Base-by-base conservation (phyloP, 2,888 invertebrate genomes). In the Morpho deidamia region DNA sequence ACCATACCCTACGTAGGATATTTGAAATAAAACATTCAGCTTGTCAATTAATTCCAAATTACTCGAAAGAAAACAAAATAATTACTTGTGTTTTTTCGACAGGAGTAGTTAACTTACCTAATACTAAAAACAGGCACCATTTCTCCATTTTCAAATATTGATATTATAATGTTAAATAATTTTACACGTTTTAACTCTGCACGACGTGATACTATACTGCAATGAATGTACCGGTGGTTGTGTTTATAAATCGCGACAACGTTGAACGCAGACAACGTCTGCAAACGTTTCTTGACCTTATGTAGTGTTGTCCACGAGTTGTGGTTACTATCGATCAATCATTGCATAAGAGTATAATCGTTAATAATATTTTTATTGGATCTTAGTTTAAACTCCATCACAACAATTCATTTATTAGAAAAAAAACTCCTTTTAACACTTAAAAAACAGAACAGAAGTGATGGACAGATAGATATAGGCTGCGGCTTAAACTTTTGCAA, bases 41-140 rank as follows among this genome's bases (percentile, higher is more conserved):
- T n/a, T n/a, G n/a, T n/a, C n/a, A n/a, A n/a, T n/a, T n/a, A n/a
- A n/a, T n/a, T 14, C n/a, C 11, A 41, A 9, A 43, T 9, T 8
- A 35, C 35, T 8, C 7, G 35, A 35, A 35, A 8, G 8, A 35
- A 8, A 35, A 35, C 7, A 35, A 35, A 35, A 35, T 35, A 8
- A 35, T 35, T 7, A 35, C 35, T 35, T 35, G 35, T 7, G 35
- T 35, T 8, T 35, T 35, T 35, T 8, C 8, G 35, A 35, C 35
- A 35, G 8, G 35, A 35, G 35, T 9, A 42, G 32, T 7, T 11
- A 8, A 59, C 64, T 57, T 54, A 64, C 64, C 62, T 11, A 64
- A 34, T 11, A 52, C 39, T 11, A 64, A 38, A 42, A 64, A 44
- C 11, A 59, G 7, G 38, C 48, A 58, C 7, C 56, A 23, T 35